These are phyloP conservation scores for Brachionus rotundiformis DNA, from an alignment of 1,140 invertebrate genomes.

Conservation along the genomic window DNA sequence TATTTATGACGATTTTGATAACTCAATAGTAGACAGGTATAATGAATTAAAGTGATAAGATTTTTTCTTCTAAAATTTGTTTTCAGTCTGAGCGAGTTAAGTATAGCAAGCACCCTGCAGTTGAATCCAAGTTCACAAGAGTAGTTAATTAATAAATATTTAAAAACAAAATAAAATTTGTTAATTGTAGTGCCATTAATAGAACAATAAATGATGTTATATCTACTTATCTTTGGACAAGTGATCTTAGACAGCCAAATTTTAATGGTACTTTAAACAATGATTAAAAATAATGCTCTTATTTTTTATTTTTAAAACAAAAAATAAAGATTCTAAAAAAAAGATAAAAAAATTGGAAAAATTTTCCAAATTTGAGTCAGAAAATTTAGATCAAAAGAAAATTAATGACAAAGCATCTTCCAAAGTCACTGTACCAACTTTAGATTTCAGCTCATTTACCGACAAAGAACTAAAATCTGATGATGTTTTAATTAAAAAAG, in stretches of 20 bases:
- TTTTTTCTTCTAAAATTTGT: neutral
- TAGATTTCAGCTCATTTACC: conserved; percentile 46
- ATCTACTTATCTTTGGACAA: conserved; percentile 39
- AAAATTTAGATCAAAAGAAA: neutral
- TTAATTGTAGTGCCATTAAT: conserved; percentile 19
- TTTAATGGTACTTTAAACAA: neutral
- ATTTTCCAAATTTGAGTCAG: neutral
- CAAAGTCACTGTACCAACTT: conserved; percentile 27
- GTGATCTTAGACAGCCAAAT: neutral
- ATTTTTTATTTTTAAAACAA: neutral
- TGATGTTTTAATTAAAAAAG: conserved; percentile 2
- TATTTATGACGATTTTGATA: conserved; percentile 40
- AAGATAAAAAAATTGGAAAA: neutral
- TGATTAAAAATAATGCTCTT: neutral
- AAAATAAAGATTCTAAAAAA: neutral
- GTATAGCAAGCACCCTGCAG: conserved; percentile 24
- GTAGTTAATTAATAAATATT: neutral
- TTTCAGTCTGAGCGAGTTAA: conserved; percentile 43
- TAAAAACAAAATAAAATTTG: neutral
- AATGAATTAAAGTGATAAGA: neutral
- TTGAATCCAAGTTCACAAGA: conserved; percentile 34
- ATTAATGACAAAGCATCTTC: neutral
- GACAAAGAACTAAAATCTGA: conserved; percentile 22
- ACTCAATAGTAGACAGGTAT: conserved; percentile 47
- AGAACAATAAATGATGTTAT: conserved; percentile 46